These are phyloP conservation scores for Alloplasta piceator DNA, from an alignment of 2,888 invertebrate genomes.

Conservation along the genomic window DNA sequence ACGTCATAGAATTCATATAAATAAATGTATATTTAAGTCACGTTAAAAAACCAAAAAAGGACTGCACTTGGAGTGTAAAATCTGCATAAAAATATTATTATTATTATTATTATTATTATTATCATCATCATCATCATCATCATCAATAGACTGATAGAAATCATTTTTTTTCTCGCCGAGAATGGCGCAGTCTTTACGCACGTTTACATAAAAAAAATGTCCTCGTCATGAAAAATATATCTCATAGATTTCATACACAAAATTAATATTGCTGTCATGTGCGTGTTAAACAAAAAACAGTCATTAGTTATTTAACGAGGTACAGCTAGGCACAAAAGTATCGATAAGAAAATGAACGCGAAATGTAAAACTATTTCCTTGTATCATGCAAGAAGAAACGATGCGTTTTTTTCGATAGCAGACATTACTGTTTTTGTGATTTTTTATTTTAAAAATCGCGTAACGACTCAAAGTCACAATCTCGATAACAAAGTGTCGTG, in stretches of 20 bases:
- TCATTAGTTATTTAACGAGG: too few relatives aligned
- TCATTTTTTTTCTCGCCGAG: slow-evolving; percentile 1
- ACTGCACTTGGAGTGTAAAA: slow-evolving; percentile 1
- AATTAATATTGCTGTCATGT: too few relatives aligned
- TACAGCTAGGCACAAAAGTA: too few relatives aligned
- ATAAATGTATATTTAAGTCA: slow-evolving; percentile 18
- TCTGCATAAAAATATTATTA: slow-evolving; percentile 25
- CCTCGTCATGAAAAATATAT: slow-evolving; percentile 29
- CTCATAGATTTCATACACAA: slow-evolving; percentile 49
- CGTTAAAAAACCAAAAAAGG: not conserved
- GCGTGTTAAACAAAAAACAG: too few relatives aligned
- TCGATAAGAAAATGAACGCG: too few relatives aligned
- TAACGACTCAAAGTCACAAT: too few relatives aligned
- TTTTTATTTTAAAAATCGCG: too few relatives aligned
- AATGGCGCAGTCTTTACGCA: slow-evolving; percentile 15
- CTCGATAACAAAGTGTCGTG: too few relatives aligned
- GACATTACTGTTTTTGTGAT: too few relatives aligned
- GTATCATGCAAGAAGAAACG: too few relatives aligned
- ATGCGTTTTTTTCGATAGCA: too few relatives aligned
- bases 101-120: slow-evolving; percentile 11
- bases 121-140: not conserved
- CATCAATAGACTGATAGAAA: not conserved
- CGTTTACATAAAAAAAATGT: slow-evolving; percentile 20
- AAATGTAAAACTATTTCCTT: too few relatives aligned
- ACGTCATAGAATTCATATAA: slow-evolving; percentile 39